These are phyloP conservation scores for Alectura lathami DNA, from an alignment of 2,113 vertebrate species.

Conservation along the genomic window DNA sequence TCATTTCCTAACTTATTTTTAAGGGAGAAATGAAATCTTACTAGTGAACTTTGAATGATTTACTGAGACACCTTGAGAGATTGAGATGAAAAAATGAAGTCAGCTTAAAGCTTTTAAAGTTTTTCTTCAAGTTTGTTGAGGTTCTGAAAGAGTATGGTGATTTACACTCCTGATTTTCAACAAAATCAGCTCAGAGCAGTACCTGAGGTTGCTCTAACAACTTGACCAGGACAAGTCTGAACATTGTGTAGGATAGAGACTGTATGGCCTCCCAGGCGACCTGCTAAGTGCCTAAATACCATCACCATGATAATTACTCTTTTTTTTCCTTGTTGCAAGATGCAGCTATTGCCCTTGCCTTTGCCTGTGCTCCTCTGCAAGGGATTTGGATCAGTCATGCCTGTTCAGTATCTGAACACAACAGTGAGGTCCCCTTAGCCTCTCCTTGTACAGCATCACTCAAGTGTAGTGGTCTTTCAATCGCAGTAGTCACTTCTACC, in stretches of 20 bases:
- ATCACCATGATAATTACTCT: neutral
- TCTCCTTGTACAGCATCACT: fast-evolving
- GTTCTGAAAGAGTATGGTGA: neutral
- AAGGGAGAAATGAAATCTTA: neutral
- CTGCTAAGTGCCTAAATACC: neutral
- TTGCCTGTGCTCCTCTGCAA: neutral
- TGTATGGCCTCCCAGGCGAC: neutral
- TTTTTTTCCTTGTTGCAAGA: neutral
- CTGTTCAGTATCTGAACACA: neutral
- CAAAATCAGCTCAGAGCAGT: neutral
- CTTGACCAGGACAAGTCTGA: neutral
- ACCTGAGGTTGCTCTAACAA: neutral
- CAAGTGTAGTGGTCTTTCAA: neutral
- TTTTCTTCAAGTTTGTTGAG: neutral
- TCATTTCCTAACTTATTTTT: neutral
- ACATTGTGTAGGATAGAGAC: neutral
- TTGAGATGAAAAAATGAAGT: neutral
- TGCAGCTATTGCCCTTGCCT: fast-evolving
- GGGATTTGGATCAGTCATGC: neutral
- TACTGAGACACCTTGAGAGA: neutral
- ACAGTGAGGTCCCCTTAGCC: neutral
- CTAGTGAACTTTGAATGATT: neutral
- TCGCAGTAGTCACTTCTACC: fast-evolving
- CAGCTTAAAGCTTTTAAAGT: neutral
- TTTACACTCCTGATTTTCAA: neutral